Conservation (phyloP, 1,140 invertebrate species). For the Anastrepha ludens region DNA sequence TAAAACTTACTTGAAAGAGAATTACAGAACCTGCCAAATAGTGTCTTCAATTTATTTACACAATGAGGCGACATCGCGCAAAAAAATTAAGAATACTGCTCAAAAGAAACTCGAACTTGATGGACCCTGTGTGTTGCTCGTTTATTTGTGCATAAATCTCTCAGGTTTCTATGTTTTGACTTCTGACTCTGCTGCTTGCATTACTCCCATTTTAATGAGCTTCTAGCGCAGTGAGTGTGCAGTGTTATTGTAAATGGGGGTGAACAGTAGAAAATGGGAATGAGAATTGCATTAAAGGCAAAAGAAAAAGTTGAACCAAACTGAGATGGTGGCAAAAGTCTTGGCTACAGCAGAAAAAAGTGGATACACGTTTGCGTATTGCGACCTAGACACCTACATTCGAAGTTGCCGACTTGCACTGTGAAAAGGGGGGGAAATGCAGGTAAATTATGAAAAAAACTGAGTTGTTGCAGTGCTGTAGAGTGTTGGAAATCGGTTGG, state of each 20-base stretch:
- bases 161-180: background rate
- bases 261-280: background rate
- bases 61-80: too few species aligned
- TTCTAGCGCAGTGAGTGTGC: background rate
- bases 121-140: too few species aligned
- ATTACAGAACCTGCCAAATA: too few species aligned
- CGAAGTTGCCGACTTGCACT: background rate
- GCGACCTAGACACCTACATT: slow-evolving; percentile 40
- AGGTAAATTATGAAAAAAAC: too few species aligned
- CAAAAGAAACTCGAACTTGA: too few species aligned
- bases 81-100: too few species aligned
- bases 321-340: background rate
- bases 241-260: background rate
- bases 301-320: background rate
- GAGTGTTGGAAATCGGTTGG: too few species aligned
- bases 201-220: slow-evolving; percentile 40
- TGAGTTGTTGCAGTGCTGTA: too few species aligned
- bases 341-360: background rate
- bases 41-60: too few species aligned
- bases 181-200: slow-evolving; percentile 35
- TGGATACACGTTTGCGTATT: background rate
- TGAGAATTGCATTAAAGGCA: background rate
- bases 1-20: too few species aligned
- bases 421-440: background rate
- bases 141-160: slow-evolving; percentile 1